Conservation (phyloP, 2,113 vertebrate genomes). For the Carassius gibelio region DNA sequence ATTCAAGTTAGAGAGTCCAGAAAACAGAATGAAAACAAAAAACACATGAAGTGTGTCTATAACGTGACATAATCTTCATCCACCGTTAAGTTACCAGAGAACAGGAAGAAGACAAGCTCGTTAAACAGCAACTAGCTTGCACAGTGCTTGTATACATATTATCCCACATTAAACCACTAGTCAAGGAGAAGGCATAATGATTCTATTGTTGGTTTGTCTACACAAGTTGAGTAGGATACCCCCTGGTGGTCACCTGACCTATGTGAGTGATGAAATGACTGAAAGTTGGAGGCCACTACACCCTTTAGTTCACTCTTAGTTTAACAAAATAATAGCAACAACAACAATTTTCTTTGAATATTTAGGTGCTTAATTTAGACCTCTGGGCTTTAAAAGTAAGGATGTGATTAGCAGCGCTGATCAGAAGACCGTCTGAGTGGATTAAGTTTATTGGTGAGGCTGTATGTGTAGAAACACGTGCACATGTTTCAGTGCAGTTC, state of each 20-base stretch:
- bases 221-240: conserved; percentile 24
- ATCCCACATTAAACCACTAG: conserved; percentile 18
- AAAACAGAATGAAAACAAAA: conserved; percentile 39
- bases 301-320: background rate
- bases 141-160: conserved; percentile 25
- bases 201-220: background rate
- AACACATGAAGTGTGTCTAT: conserved; percentile 57
- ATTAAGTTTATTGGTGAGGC: conserved; percentile 53
- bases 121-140: conserved; percentile 26
- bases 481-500: conserved; percentile 27
- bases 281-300: conserved; percentile 22
- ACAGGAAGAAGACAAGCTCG: conserved; percentile 40
- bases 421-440: conserved; percentile 63
- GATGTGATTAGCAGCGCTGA: conserved; percentile 67
- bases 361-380: conserved; percentile 5
- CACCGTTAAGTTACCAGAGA: conserved; percentile 42
- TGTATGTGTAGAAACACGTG: conserved; percentile 59
- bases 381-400: conserved; percentile 20
- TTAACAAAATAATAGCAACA: background rate
- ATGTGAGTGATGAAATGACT: conserved; percentile 4
- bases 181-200: conserved; percentile 29
- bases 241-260: conserved; percentile 50
- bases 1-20: conserved; percentile 64
- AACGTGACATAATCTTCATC: conserved; percentile 55
- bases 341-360: background rate